Evolutionary conservation across 2,888 invertebrate species (phyloP).

Genomic region (Microplitis deprimator): DNA sequence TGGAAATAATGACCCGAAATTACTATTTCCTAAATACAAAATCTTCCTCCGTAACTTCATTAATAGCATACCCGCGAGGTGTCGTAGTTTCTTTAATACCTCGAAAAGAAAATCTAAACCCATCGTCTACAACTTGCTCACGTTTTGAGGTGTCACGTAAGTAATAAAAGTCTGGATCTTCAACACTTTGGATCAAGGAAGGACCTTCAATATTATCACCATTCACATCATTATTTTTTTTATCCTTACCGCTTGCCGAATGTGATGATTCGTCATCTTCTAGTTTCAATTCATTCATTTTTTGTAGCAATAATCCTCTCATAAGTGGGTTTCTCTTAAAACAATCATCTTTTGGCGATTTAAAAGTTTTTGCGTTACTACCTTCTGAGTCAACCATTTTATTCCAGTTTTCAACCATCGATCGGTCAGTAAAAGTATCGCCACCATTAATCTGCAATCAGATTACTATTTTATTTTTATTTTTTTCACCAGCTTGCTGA

Average conservation of each 20-base stretch:
- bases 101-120: constrained; percentile 29
- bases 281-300: not conserved
- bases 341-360: not conserved
- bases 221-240: constrained; percentile 16
- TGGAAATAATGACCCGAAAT: not conserved
- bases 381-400: not conserved
- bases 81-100: constrained; percentile 31
- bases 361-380: not conserved
- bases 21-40: constrained; percentile 14
- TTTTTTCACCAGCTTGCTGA: too few relatives aligned
- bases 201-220: not conserved
- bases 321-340: constrained; percentile 18
- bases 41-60: constrained; percentile 23
- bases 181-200: constrained; percentile 10
- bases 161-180: constrained; percentile 35
- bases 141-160: constrained; percentile 23
- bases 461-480: not conserved
- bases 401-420: not conserved
- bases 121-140: constrained; percentile 4
- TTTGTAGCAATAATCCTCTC: constrained; percentile 9
- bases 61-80: constrained; percentile 23
- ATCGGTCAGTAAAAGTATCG: not conserved
- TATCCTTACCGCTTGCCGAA: constrained; percentile 28
- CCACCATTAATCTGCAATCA: not conserved
- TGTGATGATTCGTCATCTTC: not conserved